Evolutionary conservation across 2,113 vertebrate species (phyloP), one percentile per base, ranked within the genome.

Genomic region (Pituophis catenifer): DNA sequence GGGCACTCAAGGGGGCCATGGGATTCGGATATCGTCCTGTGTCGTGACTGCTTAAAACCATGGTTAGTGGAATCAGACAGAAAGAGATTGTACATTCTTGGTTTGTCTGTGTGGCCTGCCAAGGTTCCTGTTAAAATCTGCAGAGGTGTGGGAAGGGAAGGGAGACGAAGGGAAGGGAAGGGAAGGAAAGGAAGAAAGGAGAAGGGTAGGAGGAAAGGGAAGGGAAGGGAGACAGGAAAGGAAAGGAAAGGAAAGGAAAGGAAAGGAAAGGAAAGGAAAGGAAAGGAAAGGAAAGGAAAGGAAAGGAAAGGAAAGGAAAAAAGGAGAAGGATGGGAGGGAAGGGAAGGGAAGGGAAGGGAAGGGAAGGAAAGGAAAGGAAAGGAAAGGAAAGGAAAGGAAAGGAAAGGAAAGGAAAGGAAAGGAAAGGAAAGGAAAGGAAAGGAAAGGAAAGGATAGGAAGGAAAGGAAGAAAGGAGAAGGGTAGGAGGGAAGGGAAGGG

Each of bases 321-420:
- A 26, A 59, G 23, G 58, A 8, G 12, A 54, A 8, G 55, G 0
- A 57, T 7, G 55, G 5, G 10, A 59, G 2, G 21, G 8, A 70
- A 5, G 29, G 12, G 2, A 6, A 59, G 8, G 89, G 12, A 59
- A 58, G 21, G 44, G 8, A 44, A 8, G 24, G 8, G 1, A 38
- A 1, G 23, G 6, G 17, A 26, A 26, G 10, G 50, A 1, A n/a
- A 54, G 2, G 26, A 9, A 8, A 29, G 3, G 12, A 54, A 19
- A 6, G 10, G 10, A 15, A 13, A 21, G 1, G 29, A 2, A 90
- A 19, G 55, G 17, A 21, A 1, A 7, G 5, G 5, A 5, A 1
- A 13, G 24, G 7, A 1, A 70, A 8, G 38, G 29, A 1, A 4
- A 3, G 4, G 5, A 1, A 5, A 50, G 8, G 1, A 0, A 19